Base-by-base conservation (phyloP, 2,888 invertebrate genomes). In the Lissocephala sabroskyi region DNA sequence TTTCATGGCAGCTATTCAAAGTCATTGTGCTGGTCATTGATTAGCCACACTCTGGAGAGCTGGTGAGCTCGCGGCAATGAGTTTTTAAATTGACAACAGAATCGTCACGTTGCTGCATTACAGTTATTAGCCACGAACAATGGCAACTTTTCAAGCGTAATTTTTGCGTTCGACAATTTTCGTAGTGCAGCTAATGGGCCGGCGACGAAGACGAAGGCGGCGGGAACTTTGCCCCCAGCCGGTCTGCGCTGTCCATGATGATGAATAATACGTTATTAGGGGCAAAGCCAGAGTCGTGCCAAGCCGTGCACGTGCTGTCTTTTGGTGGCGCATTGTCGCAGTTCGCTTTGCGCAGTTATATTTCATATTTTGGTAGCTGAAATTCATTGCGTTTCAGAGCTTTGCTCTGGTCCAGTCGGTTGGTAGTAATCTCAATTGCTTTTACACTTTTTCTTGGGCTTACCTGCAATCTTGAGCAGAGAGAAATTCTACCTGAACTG, bases 401-500 rank as follows among this genome's bases (percentile, higher is more conserved):
- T 35, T 35, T 35, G 16, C 35, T 10, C 35, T 10, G 13, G 9
- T 16, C 1, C 7, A 35, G 17, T 35, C 2, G 0, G 35, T 35
- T 6, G 9, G 14, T 16, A 33, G 35, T 35, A 35, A 35, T 7
- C 35, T 17, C 14, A 35, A 35, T 17, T 16, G 35, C 35, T 35
- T 35, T 35, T 16, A 16, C 35, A 35, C 10, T 35, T 35, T 35
- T 16, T 13, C 35, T 35, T 35, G 35, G 16, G 14, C 10, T 30
- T 42, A 18, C 40, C 75, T 75, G 73, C 70, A 75, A 62, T 70
- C 73, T 75, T 71, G 45, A 62, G 61, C 56, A 16, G 45, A 39
- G 51, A 54, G 56, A 62, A 76, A 56, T 74, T 64, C 62, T 73
- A 77, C 73, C 73, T 73, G 73, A 56, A 62, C 47, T 62, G 73